phyloP scores from a whole-genome alignment of 2,113 vertebrate species.

The Pachyramphus minor region DNA sequence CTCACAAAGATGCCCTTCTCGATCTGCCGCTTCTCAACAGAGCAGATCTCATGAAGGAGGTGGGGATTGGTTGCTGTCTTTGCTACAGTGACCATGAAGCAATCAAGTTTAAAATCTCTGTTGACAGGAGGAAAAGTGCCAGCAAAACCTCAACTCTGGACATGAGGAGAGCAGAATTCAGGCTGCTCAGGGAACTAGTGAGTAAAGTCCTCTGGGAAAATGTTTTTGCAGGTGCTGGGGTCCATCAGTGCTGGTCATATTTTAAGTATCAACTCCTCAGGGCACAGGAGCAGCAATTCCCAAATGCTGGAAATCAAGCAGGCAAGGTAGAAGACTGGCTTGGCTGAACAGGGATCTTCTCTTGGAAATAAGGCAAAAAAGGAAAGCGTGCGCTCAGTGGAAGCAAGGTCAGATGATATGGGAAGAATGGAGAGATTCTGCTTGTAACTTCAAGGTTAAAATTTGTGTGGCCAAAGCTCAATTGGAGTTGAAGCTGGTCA shows the following conservation, averaged over 20 bases:
- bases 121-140: not conserved
- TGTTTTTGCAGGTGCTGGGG: not conserved
- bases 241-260: not conserved
- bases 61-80: not conserved
- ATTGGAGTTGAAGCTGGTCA: not conserved
- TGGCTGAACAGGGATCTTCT: not conserved
- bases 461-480: not conserved
- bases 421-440: not conserved
- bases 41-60: not conserved
- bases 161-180: not conserved
- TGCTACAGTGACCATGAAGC: not conserved
- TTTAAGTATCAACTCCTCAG: not conserved
- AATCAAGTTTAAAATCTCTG: not conserved
- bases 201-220: not conserved
- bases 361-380: not conserved
- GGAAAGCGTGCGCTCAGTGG: not conserved
- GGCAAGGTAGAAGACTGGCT: rapidly evolving
- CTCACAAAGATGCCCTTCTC: not conserved
- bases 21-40: not conserved
- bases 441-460: not conserved
- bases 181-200: not conserved
- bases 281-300: not conserved
- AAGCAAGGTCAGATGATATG: not conserved
- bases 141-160: not conserved
- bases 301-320: not conserved